Percentiles rank a stretch among this genome's conserved stretches.
These are phyloP conservation scores for Antheraea pernyi DNA, from an alignment of 1,140 invertebrate species.

Conservation along the genomic window DNA sequence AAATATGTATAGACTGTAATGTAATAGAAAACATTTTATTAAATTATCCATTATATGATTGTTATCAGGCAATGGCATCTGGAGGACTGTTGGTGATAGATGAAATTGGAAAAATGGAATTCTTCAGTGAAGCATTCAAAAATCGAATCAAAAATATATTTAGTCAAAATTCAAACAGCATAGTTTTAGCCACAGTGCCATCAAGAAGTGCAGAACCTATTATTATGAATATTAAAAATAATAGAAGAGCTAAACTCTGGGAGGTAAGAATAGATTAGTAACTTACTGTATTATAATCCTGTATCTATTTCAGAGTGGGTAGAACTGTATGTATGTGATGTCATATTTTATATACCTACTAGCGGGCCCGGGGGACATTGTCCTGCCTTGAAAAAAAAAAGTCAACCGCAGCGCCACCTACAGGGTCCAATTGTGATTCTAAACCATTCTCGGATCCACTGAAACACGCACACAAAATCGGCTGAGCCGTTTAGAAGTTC, in stretches of 20 bases:
- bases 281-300: neutral
- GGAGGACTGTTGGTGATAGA: conserved; percentile 54
- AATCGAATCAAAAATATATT: conserved; percentile 55
- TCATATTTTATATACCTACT: neutral
- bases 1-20: no score
- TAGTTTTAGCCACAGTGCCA: conserved; percentile 63
- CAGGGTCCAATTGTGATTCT: no score
- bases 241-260: conserved; percentile 50
- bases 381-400: no score
- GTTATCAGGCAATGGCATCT: neutral
- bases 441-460: no score
- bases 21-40: neutral
- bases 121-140: conserved; percentile 59
- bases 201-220: conserved; percentile 45
- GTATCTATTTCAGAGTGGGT: neutral
- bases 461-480: no score
- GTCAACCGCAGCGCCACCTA: no score
- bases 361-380: no score
- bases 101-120: conserved; percentile 74
- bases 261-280: conserved; percentile 39
- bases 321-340: neutral
- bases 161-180: conserved; percentile 37
- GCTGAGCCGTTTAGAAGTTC: no score
- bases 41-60: neutral
- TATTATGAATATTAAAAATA: conserved; percentile 57